Base-by-base conservation (phyloP, 2,113 vertebrate genomes). In the Eupsittula cactorum region DNA sequence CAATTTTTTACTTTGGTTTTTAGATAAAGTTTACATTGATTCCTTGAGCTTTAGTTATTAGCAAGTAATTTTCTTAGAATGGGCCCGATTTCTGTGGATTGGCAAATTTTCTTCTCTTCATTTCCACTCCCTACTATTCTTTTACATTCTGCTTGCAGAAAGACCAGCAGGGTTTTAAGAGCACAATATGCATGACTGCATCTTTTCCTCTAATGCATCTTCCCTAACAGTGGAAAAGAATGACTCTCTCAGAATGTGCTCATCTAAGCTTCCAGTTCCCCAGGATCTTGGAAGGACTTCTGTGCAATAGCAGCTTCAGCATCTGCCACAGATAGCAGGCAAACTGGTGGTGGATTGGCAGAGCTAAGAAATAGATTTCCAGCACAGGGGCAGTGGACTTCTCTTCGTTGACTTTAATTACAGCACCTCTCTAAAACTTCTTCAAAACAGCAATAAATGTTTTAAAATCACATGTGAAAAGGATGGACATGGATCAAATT, bases 221-320 rank as follows among this genome's bases (percentile, higher is more conserved):
- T 96, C 68, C 67, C 79, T 82, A 96, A 77, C 82, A 90, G 92
- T 90, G 90, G 88, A 94, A 90, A 96, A 95, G 84, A 97, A 95
- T 88, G 85, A 63, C 63, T 20, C 75, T 91, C 93, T 96, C 87
- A 90, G 71, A 96, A 82, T 95, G 75, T 94, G 90, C 90, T 96
- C 82, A 80, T 95, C 85, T 91, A 77, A 89, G 92, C 92, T 96
- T 97, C 88, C 96, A 96, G 92, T 92, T 97, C 87, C 92, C 93
- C 86, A 49, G 93, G 94, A 97, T 94, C 79, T 71, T 95, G 93
- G 95, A 97, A 94, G 71, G 67, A 50, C 87, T 93, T 96, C 67
- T 91, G 91, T 91, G 87, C 93, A 92, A 88, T 55, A 85, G 93
- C 84, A 93, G 95, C 91, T 95, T 91, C 93, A 95, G 74, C 94